A percentile compares a stretch with the other conserved stretches of the same genome.
These are phyloP conservation scores for Punctoribates punctum DNA, from an alignment of 2,888 invertebrate genomes.

Conservation along the genomic window DNA sequence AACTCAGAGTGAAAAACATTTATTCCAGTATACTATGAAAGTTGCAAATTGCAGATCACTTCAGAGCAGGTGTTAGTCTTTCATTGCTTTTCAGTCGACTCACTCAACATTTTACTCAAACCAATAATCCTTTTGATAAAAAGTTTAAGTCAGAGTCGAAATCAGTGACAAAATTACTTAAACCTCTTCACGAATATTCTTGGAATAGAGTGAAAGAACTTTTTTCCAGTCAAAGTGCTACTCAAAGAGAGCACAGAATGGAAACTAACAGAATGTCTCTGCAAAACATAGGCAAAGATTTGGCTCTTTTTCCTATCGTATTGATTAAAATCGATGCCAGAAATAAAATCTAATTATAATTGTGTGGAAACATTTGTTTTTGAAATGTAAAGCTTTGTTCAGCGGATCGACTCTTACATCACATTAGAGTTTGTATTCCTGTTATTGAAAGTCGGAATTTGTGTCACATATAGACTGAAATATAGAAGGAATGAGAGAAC, in stretches of 20 bases:
- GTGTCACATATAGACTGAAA: not conserved
- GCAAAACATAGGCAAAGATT: not conserved
- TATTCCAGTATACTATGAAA: not conserved
- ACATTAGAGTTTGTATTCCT: not conserved
- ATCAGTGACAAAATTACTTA: not conserved
- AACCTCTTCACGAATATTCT: not conserved
- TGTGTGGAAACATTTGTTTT: constrained; percentile 34
- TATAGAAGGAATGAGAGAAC: not conserved
- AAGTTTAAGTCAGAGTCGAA: not conserved
- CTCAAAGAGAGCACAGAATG: not conserved
- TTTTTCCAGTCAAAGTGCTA: not conserved
- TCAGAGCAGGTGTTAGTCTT: not conserved
- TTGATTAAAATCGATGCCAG: constrained; percentile 16
- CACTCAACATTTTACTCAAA: not conserved
- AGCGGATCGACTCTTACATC: not conserved
- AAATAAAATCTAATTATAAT: constrained; percentile 36
- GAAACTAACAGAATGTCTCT: not conserved
- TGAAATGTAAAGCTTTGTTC: constrained; percentile 22
- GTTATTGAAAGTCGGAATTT: constrained; percentile 20
- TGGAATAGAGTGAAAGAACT: not conserved
- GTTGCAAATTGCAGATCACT: not conserved
- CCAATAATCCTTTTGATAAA: constrained; percentile 6
- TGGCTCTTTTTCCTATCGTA: not conserved
- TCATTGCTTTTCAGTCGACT: not conserved
- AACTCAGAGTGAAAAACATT: not conserved